Evolutionary conservation across 2,113 vertebrate species (phyloP), one percentile per base, ranked within the genome.

Genomic region (Hypanus sabinus): DNA sequence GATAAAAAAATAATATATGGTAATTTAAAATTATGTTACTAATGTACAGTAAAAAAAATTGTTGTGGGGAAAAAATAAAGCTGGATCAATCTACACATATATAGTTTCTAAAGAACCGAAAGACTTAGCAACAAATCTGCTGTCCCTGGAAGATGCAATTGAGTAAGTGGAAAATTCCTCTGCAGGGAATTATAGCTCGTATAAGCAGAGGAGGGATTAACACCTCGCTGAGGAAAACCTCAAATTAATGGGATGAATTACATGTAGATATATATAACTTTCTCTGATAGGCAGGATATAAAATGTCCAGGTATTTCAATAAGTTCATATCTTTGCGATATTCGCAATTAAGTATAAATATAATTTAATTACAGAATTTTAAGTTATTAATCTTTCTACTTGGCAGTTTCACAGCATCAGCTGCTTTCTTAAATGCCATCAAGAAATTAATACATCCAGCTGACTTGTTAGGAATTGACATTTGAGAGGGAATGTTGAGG

Each of bases 171-270:
- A 20, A 30, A 62, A 68, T n/a, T n/a, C 62, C 18, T 68, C 20
- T n/a, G 33, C 12, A n/a, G 30, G 65, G 60, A n/a, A 14, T 90
- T 65, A 65, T 90, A n/a, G 57, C 30, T 65, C 16, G 14, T 65
- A 33, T 65, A 65, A 90, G 12, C 60, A 90, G 60, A 68, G 57
- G 14, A 65, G 85, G 85, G 38, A 87, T 87, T 87, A 87, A 68
- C 85, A 90, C 85, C 85, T 65, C 18, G 12, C 85, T 33, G 60
- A 65, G 85, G 57, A 62, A 33, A 30, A 68, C 14, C 11, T 65
- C n/a, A 90, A 90, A 90, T 90, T 90, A 68, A 90, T 90, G 57
- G 60, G 14, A 90, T 65, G 85, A 88, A 90, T 36, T 90, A 20
- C 16, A 33, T 90, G 14, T 65, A 68, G 27, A 55, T 24, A 30